phyloP scores from a whole-genome alignment of 2,797 vertebrate species.

The Manis javanica region DNA sequence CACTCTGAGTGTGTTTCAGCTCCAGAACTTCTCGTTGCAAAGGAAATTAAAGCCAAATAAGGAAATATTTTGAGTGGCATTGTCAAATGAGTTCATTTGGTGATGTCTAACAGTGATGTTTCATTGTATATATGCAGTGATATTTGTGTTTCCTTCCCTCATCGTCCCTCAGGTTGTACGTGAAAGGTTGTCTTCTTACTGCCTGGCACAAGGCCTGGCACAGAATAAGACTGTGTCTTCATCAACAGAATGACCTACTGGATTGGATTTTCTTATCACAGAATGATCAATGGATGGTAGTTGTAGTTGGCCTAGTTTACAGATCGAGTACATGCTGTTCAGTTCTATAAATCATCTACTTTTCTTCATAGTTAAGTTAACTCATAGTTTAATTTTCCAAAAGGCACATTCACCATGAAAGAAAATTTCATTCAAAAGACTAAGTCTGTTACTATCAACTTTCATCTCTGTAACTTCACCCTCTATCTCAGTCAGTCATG shows the following conservation, averaged over 20 bases:
- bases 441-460: neutral
- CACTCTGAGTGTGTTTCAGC: neutral
- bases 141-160: neutral
- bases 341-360: neutral
- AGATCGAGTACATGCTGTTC: neutral
- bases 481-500: neutral
- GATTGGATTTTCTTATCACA: neutral
- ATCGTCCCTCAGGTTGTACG: neutral
- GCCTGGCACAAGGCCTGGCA: neutral
- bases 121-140: neutral
- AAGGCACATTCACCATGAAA: neutral
- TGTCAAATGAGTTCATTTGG: neutral
- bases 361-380: constrained; percentile 2
- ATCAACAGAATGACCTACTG: neutral
- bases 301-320: neutral
- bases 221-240: neutral
- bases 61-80: neutral
- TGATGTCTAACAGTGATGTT: neutral
- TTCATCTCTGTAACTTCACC: neutral
- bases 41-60: constrained; percentile 5
- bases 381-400: constrained; percentile 30
- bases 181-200: neutral
- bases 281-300: neutral
- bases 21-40: neutral
- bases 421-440: neutral